These are phyloP conservation scores for Cylloceria caligata DNA, from an alignment of 2,888 invertebrate species.

Conservation along the genomic window DNA sequence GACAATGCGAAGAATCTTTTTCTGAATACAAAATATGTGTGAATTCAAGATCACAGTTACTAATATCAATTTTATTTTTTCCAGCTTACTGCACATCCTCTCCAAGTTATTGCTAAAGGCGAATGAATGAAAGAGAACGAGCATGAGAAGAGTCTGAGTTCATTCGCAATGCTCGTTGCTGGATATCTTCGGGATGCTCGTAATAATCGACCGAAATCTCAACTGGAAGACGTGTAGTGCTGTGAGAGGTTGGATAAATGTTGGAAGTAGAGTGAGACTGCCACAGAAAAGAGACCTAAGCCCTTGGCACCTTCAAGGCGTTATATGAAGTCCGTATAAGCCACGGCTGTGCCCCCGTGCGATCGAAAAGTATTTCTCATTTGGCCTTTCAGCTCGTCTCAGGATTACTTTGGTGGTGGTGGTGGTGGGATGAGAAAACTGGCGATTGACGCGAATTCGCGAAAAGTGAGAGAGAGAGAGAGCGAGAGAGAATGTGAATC, in stretches of 20 bases:
- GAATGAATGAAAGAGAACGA: constrained; percentile 39
- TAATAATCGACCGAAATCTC: constrained; percentile 76
- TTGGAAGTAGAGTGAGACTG: constrained; percentile 39
- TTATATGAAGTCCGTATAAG: constrained; percentile 77
- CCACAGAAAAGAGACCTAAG: constrained; percentile 55
- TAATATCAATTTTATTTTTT: constrained; percentile 21
- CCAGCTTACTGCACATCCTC: neutral
- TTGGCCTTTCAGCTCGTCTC: constrained; percentile 80
- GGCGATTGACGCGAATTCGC: constrained; percentile 60
- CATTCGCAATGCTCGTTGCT: constrained; percentile 23
- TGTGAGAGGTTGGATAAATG: constrained; percentile 43
- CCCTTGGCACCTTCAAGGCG: constrained; percentile 63
- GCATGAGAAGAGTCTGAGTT: constrained; percentile 38
- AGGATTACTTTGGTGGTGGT: constrained; percentile 75
- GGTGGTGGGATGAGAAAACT: constrained; percentile 40
- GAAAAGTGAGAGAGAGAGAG: constrained; percentile 42
- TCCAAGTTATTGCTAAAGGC: constrained; percentile 34
- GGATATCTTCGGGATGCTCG: constrained; percentile 56
- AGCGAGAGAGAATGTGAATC: neutral
- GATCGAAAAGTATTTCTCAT: constrained; percentile 84
- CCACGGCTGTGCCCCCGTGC: constrained; percentile 65
- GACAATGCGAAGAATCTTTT: neutral
- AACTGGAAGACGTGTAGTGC: constrained; percentile 67
- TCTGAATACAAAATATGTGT: neutral
- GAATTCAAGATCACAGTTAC: constrained; percentile 2